Conservation (phyloP, 2,113 vertebrate species). For the Anoura caudifer region DNA sequence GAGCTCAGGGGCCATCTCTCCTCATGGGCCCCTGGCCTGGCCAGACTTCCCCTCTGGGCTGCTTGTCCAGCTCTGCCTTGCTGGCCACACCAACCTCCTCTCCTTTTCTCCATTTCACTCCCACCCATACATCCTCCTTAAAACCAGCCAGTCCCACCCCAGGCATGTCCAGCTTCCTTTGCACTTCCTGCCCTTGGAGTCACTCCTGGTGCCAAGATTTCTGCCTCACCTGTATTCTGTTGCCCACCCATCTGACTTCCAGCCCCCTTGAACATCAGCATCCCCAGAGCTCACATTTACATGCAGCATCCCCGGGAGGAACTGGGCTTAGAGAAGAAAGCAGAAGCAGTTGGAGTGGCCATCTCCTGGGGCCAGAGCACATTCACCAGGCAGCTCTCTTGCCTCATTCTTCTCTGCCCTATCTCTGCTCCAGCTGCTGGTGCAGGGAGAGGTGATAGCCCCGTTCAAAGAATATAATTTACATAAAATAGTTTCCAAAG, state of each 20-base stretch:
- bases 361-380: neutral
- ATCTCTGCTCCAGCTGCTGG: neutral
- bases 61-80: too few species aligned
- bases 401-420: neutral
- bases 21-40: neutral
- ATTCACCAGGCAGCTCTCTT: neutral
- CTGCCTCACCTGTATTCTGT: neutral
- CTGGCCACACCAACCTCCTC: neutral
- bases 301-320: neutral
- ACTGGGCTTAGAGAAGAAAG: neutral
- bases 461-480: neutral
- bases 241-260: neutral
- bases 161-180: neutral
- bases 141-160: neutral
- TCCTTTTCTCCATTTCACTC: neutral
- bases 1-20: neutral
- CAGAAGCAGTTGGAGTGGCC: too few species aligned
- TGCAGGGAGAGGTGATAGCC: neutral
- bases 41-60: fast-evolving
- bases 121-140: neutral
- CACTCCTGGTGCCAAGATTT: neutral
- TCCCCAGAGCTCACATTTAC: neutral
- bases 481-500: conserved; percentile 61
- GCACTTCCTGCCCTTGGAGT: neutral
- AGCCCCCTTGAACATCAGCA: neutral